These are phyloP conservation scores for Nothocercus julius DNA, from an alignment of 2,113 vertebrate species.

Conservation along the genomic window DNA sequence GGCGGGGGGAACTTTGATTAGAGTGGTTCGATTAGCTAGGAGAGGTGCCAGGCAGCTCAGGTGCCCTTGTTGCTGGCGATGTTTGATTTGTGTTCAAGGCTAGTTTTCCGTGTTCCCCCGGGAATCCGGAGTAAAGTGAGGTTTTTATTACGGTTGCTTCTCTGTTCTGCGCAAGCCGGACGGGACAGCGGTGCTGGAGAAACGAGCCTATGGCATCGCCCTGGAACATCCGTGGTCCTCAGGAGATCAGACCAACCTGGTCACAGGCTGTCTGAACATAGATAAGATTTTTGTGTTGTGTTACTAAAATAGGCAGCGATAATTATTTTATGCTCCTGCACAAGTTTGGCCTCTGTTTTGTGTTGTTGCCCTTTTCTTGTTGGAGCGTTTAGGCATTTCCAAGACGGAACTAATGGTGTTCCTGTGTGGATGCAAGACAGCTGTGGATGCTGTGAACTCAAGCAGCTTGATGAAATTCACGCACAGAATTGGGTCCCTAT, in stretches of 20 bases:
- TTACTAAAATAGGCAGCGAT: not conserved
- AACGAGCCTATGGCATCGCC: not conserved
- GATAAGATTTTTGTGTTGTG: not conserved
- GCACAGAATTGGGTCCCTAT: not conserved
- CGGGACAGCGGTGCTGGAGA: not conserved
- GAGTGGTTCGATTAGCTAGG: not conserved
- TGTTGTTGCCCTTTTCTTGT: not conserved
- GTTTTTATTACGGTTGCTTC: fast-evolving
- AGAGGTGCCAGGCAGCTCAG: not conserved
- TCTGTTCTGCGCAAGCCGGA: fast-evolving
- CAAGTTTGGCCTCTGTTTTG: not conserved
- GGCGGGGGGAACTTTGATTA: not conserved
- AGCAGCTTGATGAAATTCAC: not conserved
- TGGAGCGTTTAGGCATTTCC: not conserved
- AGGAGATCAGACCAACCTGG: not conserved
- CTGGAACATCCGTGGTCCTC: not conserved
- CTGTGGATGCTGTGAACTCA: not conserved
- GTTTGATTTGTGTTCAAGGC: not conserved
- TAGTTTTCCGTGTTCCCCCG: fast-evolving
- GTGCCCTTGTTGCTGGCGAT: not conserved
- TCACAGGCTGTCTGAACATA: not conserved
- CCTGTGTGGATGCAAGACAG: not conserved
- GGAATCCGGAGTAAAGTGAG: not conserved
- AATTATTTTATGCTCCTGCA: fast-evolving
- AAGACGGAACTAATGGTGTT: not conserved